Base-by-base conservation (phyloP, 1,140 invertebrate genomes). In the Zaprionus camerounensis region DNA sequence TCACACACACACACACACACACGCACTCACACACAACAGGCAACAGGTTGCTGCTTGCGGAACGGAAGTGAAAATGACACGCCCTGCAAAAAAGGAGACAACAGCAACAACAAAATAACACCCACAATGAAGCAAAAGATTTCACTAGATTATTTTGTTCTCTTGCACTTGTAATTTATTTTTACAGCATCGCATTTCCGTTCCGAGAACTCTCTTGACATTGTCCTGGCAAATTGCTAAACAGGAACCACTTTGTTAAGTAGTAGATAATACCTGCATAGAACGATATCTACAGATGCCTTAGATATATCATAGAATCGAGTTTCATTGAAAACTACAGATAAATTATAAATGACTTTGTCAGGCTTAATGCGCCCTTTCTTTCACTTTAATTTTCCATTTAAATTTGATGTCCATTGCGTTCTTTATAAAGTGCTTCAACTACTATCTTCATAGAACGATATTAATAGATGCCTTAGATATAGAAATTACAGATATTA, bases 61-160 rank as follows among this genome's bases (percentile, higher is more conserved):
- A 72, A 20, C 84, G 83, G 83, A 87, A 87, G 83, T 78, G 55
- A 67, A 78, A 73, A 78, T 73, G 84, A 87, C 84, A 87, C 84
- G 81, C 84, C 74, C 58, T 68, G 71, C 71, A 86, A 80, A 78
- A 62, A 62, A 62, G 66, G 53, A 70, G 53, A 78, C 62, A 76
- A 34, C 31, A 34, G 3, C 9, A 34, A 34, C 31, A 34, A 75
- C 41, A 15, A 34, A 28, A 62, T 57, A 53, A 70, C 51, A 71
- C 38, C 56, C 28, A 79, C 72, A 74, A 67, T 62, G 46, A 24
- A 34, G 31, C 31, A 34, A 3, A 51, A 63, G n/a, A 17, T 46
- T 80, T 56, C 15, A 56, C 22, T 26, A 9, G 17, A 38, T 66
- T 55, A 34, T 65, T 36, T 28, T 56, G 11, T 79, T 38, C 74